Evolutionary conservation across 2,888 invertebrate genomes (phyloP).

Genomic region (Synergus itoensis): DNA sequence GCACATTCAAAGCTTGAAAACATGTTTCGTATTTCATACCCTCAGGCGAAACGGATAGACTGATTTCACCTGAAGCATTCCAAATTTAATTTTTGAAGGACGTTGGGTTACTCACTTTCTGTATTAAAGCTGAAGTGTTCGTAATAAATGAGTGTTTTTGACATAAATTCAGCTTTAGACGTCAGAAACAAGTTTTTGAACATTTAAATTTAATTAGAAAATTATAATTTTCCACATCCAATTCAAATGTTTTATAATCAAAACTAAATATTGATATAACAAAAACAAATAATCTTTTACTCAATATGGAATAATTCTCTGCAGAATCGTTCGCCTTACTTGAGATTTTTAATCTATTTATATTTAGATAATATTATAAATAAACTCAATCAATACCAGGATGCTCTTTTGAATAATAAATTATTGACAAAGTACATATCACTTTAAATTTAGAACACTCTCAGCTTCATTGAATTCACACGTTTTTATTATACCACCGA

Average conservation of each 20-base stretch:
- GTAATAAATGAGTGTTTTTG: background rate
- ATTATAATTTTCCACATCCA: too few species aligned
- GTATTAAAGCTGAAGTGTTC: background rate
- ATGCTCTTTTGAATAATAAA: background rate
- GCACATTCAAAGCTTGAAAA: conserved; percentile 28
- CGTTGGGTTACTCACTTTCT: background rate
- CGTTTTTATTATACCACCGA: background rate
- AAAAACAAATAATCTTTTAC: background rate
- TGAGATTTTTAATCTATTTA: background rate
- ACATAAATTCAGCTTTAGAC: background rate
- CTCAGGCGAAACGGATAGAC: conserved; percentile 11
- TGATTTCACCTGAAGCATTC: conserved; percentile 8
- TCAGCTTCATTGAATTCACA: background rate
- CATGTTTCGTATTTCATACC: conserved; percentile 14
- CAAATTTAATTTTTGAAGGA: conserved; percentile 19
- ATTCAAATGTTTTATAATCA: too few species aligned
- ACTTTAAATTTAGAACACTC: background rate
- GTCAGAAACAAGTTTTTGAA: background rate
- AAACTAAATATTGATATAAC: background rate
- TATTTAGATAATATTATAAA: background rate
- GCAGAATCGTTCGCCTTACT: background rate
- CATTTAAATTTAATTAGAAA: too few species aligned
- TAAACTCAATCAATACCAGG: background rate
- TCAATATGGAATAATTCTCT: background rate
- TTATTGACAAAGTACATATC: background rate